Evolutionary conservation across 2,888 invertebrate genomes (phyloP).

Genomic region (Anthrax anthrax): DNA sequence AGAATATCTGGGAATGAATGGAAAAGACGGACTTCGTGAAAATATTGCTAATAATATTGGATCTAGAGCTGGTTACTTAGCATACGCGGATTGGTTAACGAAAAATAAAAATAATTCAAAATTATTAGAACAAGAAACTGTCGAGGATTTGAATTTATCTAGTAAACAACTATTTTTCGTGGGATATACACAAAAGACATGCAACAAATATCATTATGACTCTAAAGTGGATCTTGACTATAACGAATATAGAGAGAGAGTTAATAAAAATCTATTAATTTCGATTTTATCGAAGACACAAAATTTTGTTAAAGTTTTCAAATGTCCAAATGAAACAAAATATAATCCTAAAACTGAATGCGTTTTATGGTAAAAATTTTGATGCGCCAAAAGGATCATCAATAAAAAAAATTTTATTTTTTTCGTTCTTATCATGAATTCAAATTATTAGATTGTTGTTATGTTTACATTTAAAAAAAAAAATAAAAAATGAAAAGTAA

Average conservation of each 20-base stretch:
- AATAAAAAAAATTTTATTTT: no score
- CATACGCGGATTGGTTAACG: slow-evolving; percentile 12
- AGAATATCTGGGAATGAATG: slow-evolving; percentile 10
- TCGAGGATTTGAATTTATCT: slow-evolving; percentile 11
- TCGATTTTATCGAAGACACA: neutral
- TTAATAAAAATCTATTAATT: no score
- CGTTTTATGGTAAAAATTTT: neutral
- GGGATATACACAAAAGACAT: slow-evolving; percentile 15
- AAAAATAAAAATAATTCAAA: slow-evolving; percentile 6
- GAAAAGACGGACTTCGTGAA: slow-evolving; percentile 12
- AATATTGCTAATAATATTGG: slow-evolving; percentile 18
- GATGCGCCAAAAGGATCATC: no score
- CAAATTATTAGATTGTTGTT: no score
- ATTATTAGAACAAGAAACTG: slow-evolving; percentile 9
- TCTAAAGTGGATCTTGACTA: no score
- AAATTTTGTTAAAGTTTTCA: neutral
- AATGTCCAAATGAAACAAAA: neutral
- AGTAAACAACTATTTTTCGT: slow-evolving; percentile 16
- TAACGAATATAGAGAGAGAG: no score
- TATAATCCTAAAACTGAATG: neutral
- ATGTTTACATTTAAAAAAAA: no score
- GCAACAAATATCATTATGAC: slow-evolving; percentile 5
- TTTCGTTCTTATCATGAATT: no score
- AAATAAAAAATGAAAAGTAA: neutral
- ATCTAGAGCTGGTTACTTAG: slow-evolving; percentile 13